Percentiles rank a stretch among this genome's conserved stretches.
phyloP scores from a whole-genome alignment of 2,113 vertebrate genomes.

The Scalopus aquaticus region DNA sequence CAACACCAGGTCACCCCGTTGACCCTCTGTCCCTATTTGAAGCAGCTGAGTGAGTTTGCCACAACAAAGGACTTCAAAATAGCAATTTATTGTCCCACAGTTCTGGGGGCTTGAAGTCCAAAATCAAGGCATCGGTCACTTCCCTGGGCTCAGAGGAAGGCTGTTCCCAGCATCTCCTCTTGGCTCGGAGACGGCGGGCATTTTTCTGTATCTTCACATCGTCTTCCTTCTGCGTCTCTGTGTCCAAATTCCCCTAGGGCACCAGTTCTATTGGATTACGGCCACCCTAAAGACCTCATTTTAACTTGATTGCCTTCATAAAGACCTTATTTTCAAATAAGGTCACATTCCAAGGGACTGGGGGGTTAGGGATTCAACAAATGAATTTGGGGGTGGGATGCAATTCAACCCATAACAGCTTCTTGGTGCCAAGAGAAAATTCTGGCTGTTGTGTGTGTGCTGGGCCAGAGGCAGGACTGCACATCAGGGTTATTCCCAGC shows the following conservation, averaged over 20 bases:
- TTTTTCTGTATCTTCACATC: neutral
- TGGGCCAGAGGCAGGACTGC: neutral
- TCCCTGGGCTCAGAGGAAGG: neutral
- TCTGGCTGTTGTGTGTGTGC: neutral
- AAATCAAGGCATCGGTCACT: neutral
- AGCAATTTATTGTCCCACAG: too few relatives aligned
- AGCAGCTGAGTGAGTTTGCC: neutral
- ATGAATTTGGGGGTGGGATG: neutral
- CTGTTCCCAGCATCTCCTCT: neutral
- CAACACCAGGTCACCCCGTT: neutral
- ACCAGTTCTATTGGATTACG: neutral
- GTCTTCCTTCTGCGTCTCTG: neutral
- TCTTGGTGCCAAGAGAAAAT: neutral
- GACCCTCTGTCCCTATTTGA: neutral
- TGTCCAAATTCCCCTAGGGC: neutral
- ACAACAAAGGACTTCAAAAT: neutral
- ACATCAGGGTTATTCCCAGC: neutral
- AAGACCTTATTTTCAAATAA: slow-evolving; percentile 9
- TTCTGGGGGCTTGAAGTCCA: neutral
- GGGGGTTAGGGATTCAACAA: neutral
- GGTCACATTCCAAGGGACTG: neutral
- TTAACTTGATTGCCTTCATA: neutral
- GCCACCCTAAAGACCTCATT: neutral
- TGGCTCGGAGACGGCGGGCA: neutral
- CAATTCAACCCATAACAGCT: neutral